Base-by-base conservation (phyloP, 2,888 invertebrate genomes). In the Dryobota labecula region DNA sequence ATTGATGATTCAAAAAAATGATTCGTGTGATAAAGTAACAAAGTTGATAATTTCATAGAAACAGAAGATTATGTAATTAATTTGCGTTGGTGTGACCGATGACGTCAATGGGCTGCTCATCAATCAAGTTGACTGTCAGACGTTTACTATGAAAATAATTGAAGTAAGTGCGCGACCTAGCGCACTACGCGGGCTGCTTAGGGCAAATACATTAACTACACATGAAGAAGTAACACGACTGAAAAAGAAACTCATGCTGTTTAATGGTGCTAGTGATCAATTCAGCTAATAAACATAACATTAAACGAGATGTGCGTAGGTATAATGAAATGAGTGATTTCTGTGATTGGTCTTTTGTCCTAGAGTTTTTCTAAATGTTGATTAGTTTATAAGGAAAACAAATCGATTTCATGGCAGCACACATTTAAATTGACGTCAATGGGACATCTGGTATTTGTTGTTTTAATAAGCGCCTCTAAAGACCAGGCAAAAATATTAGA, bases 111-210 rank as follows among this genome's bases (percentile, higher is more conserved):
- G 27, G 41, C 53, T 60, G 60, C 38, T 70, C 73, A 83, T 83
- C 74, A 73, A 83, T 84, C 83, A 82, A 71, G 66, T 69, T 73
- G 78, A 27, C 56, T 53, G 58, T 57, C 57, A 64, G 56, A 65
- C 60, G 66, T 77, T 76, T 77, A 67, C 78, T 61, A 65, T 56
- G 53, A 76, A 33, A 73, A 76, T 75, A 74, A 77, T 74, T 73
- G 43, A 57, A 72, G 60, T 64, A 53, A 69, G 69, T 82, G 62
- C 82, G 64, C 70, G 86, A 86, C 82, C 82, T 86, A 78, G 60
- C 73, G 68, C 81, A 77, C 74, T 68, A 54, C 30, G 41, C 18
- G 43, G 45, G 24, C 54, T 36, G 53, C 45, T 61, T 27, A 13
- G 2, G 63, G 61, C 67, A 70, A 76, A 64, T 65, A 76, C 20